Conservation (phyloP, 2,797 vertebrate species). For the Labroides dimidiatus region DNA sequence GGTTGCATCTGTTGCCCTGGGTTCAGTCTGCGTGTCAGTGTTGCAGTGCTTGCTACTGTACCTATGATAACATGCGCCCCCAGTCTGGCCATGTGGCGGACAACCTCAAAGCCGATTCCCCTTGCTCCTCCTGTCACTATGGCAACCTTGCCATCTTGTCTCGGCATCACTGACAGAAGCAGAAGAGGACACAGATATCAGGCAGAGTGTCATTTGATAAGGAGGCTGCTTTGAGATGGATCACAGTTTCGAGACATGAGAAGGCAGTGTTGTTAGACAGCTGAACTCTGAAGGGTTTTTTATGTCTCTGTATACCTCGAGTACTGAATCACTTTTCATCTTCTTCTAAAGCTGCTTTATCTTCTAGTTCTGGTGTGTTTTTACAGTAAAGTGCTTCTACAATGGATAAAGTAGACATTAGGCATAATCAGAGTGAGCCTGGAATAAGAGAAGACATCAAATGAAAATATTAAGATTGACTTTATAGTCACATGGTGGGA, state of each 20-base stretch:
- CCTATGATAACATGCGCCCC: slow-evolving; percentile 92
- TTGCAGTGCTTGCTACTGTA: slow-evolving; percentile 76
- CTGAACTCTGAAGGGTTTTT: slow-evolving; percentile 6
- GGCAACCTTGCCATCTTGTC: slow-evolving; percentile 90
- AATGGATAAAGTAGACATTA: background rate
- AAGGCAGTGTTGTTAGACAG: background rate
- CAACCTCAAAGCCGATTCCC: slow-evolving; percentile 91
- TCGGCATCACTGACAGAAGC: slow-evolving; percentile 84
- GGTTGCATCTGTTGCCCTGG: background rate
- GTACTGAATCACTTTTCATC: no score
- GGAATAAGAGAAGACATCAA: no score
- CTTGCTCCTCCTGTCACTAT: slow-evolving; percentile 91
- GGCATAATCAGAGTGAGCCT: background rate
- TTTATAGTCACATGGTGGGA: background rate
- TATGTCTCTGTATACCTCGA: background rate
- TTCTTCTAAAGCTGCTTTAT: no score
- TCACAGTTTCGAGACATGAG: slow-evolving; percentile 22
- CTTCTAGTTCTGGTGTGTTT: background rate
- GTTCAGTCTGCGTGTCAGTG: slow-evolving; percentile 28
- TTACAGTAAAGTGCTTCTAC: background rate
- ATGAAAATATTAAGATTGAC: no score
- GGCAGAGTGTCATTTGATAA: slow-evolving; percentile 62
- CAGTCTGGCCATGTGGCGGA: slow-evolving; percentile 86
- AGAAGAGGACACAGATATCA: slow-evolving; percentile 76
- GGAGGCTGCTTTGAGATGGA: slow-evolving; percentile 26